These are phyloP conservation scores for Sebastes trivittatus DNA, from an alignment of 2,797 vertebrate genomes.

Conservation along the genomic window DNA sequence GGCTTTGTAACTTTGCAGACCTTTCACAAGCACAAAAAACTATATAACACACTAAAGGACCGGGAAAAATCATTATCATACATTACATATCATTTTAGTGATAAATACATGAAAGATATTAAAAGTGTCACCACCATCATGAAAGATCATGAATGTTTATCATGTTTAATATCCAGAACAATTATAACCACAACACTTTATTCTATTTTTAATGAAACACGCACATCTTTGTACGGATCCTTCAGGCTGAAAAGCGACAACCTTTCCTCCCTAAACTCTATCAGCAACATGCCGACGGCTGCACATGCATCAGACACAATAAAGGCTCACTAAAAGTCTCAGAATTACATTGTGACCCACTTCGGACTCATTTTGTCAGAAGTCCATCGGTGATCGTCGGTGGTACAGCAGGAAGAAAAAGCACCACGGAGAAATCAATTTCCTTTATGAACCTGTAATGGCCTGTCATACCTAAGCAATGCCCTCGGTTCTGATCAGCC, in stretches of 20 bases:
- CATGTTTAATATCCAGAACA: background rate
- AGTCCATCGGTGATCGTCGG: background rate
- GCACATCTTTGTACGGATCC: background rate
- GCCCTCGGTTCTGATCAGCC: background rate
- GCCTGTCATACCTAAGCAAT: background rate
- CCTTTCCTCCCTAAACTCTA: background rate
- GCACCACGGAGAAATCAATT: background rate
- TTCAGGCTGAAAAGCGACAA: background rate
- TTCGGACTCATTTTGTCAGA: background rate
- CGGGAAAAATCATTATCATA: background rate
- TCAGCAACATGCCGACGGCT: background rate
- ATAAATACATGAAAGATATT: background rate
- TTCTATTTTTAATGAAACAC: background rate
- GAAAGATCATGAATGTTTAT: background rate
- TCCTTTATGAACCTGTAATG: background rate
- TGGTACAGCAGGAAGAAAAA: background rate
- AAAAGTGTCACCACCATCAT: background rate
- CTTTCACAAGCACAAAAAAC: no score
- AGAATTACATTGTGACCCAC: slow-evolving; percentile 3
- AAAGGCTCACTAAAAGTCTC: background rate
- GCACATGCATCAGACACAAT: background rate
- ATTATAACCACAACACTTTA: background rate
- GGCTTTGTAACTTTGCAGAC: no score
- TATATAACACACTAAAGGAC: background rate
- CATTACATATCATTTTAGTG: background rate